These are phyloP conservation scores for Lasioglossum pauxillum DNA, from an alignment of 2,888 invertebrate species.

Conservation along the genomic window DNA sequence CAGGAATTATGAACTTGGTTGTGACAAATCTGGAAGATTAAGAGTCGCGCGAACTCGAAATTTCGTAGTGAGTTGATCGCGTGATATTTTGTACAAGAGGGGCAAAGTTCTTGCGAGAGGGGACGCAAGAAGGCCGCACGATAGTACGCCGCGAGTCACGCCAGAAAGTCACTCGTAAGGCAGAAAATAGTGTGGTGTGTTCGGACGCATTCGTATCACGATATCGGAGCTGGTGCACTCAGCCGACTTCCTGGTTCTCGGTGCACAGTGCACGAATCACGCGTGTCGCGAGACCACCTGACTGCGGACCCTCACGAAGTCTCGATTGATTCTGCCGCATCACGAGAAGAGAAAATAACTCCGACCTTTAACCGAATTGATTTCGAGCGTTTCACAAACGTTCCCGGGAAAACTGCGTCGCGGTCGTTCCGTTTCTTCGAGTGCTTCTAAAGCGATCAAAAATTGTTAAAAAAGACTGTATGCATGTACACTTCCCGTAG, in stretches of 20 bases:
- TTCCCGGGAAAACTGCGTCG: not conserved
- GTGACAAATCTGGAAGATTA: not conserved
- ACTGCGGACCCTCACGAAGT: slow-evolving; percentile 50
- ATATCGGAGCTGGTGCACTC: slow-evolving; percentile 45
- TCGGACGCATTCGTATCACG: slow-evolving; percentile 51
- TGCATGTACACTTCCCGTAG: too few relatives aligned
- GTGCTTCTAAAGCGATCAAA: not conserved
- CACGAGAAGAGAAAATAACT: slow-evolving; percentile 46
- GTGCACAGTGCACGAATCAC: slow-evolving; percentile 49
- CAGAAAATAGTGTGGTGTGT: slow-evolving; percentile 35
- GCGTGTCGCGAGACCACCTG: slow-evolving; percentile 41
- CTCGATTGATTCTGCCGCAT: slow-evolving; percentile 60
- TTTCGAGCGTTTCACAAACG: not conserved
- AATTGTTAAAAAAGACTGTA: too few relatives aligned
- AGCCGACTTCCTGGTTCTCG: slow-evolving; percentile 43
- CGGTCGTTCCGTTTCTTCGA: too few relatives aligned
- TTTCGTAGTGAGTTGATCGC: slow-evolving; percentile 28
- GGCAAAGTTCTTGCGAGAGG: slow-evolving; percentile 21
- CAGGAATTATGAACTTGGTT: not conserved
- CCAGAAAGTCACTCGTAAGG: slow-evolving; percentile 52
- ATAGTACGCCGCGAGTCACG: slow-evolving; percentile 51
- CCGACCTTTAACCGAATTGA: slow-evolving; percentile 19
- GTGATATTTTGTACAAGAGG: slow-evolving; percentile 20
- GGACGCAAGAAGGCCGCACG: slow-evolving; percentile 28
- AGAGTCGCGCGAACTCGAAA: not conserved